Percentiles rank a stretch among this genome's conserved stretches.
Conservation (phyloP, 2,113 vertebrate species). For the Calyptomena viridis region DNA sequence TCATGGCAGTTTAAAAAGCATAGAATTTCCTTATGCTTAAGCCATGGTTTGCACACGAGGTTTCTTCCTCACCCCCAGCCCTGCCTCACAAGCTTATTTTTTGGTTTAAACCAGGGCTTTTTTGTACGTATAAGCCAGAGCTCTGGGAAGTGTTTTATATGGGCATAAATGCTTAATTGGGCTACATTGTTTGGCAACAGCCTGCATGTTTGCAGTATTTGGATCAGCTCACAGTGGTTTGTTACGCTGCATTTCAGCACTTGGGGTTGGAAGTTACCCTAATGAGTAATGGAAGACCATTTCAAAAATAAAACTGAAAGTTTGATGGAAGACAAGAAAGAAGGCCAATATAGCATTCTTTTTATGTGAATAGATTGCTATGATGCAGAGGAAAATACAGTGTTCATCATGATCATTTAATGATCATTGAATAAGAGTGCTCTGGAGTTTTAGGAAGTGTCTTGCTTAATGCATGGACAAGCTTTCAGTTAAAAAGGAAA, state of each 20-base stretch:
- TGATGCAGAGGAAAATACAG: neutral
- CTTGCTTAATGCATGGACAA: neutral
- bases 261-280: neutral
- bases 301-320: neutral
- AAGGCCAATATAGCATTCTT: neutral
- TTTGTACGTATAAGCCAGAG: neutral
- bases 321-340: neutral
- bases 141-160: slow-evolving; percentile 1
- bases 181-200: slow-evolving; percentile 3
- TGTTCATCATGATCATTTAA: neutral
- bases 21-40: neutral
- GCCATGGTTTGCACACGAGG: neutral
- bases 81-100: neutral
- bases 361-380: neutral
- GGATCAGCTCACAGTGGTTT: neutral
- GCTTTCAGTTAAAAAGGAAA: neutral
- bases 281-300: neutral
- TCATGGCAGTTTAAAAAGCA: neutral
- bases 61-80: neutral
- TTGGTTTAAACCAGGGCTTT: neutral
- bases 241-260: neutral
- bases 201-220: neutral
- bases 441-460: neutral
- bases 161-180: neutral
- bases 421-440: neutral